phyloP scores from a whole-genome alignment of 2,797 vertebrate species.

The Melanotaenia boesemani region DNA sequence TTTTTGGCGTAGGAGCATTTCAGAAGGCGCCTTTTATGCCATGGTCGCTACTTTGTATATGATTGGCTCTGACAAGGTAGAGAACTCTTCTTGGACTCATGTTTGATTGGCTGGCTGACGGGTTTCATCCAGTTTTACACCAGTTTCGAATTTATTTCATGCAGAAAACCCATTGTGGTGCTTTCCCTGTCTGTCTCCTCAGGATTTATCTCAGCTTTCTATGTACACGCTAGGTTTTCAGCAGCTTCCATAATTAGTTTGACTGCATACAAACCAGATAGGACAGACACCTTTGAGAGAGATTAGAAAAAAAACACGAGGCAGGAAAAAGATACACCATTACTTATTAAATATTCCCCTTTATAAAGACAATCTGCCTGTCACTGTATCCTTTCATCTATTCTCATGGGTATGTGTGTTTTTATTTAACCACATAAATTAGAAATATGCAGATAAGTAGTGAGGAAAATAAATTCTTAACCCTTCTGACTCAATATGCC shows the following conservation, averaged over 20 bases:
- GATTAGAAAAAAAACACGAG: conserved; percentile 11
- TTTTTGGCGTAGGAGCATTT: conserved; percentile 34
- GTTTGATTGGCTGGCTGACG: conserved; percentile 43
- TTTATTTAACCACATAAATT: conserved; percentile 57
- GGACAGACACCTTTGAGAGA: conserved; percentile 25
- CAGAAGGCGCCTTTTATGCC: conserved; percentile 39
- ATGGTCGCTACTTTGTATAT: conserved; percentile 38
- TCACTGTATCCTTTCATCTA: conserved; percentile 45
- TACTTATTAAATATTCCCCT: conserved; percentile 32
- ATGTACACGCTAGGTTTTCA: conserved; percentile 15
- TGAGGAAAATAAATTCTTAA: conserved; percentile 40
- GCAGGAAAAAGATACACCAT: conserved; percentile 19
- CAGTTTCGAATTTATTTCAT: conserved; percentile 14
- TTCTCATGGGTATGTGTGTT: conserved; percentile 14
- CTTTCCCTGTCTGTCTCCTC: conserved; percentile 14
- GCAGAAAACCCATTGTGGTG: conserved; percentile 7
- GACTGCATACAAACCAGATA: conserved; percentile 33
- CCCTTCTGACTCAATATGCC: conserved; percentile 49
- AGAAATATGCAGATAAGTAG: conserved; percentile 40
- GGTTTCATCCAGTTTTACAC: conserved; percentile 29
- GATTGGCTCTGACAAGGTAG: conserved; percentile 54
- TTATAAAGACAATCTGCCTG: conserved; percentile 45
- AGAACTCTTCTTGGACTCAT: conserved; percentile 39
- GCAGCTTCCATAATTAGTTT: conserved; percentile 53
- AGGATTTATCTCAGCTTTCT: conserved; percentile 30